Evolutionary conservation across 2,888 invertebrate genomes (phyloP), one percentile per base, ranked within the genome.

Genomic region (Zhengitettix transpicula): DNA sequence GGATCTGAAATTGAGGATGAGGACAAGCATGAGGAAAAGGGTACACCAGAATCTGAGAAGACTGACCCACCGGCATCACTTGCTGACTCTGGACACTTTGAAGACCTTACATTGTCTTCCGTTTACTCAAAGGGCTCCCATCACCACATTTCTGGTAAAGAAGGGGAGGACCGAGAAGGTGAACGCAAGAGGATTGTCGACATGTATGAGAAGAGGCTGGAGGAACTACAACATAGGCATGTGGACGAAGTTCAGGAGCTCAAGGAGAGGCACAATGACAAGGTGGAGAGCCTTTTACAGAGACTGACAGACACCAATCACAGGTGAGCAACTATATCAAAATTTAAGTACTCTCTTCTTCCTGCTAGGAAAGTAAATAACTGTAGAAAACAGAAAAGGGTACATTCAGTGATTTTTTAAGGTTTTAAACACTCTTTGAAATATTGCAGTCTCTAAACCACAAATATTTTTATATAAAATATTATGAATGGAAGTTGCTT

Each of bases 21-120:
- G 68, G 77, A 77, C 61, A 77, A 77, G 56, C 70, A 69, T 61
- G 77, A 54, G 40, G 56, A 9, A 14, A 41, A 12, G 54, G 17
- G 12, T 54, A 52, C 17, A 15, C 11, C 52, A 16, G 55, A 14
- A n/a, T 40, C n/a, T 9, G 55, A 55, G 55, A 55, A 55, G 55
- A 41, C 65, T 17, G 86, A 87, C 70, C 81, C 86, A 77, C 84
- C 84, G 67, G 82, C 83, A 64, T 89, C 89, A 41, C 83, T 87
- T 68, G 85, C 88, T 59, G 90, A 90, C 73, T 90, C 89, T 10
- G 91, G 91, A 53, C 87, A 89, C 74, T 90, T 86, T 73, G 91
- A 91, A 71, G 90, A 90, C 74, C 76, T 85, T 67, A 83, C 83
- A 16, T 83, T 83, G 67, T 86, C 87, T 57, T 86, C 87, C 59